A percentile compares a stretch with the other conserved stretches of the same genome.
Conservation (phyloP, 2,888 invertebrate genomes). For the Apantesis nais region DNA sequence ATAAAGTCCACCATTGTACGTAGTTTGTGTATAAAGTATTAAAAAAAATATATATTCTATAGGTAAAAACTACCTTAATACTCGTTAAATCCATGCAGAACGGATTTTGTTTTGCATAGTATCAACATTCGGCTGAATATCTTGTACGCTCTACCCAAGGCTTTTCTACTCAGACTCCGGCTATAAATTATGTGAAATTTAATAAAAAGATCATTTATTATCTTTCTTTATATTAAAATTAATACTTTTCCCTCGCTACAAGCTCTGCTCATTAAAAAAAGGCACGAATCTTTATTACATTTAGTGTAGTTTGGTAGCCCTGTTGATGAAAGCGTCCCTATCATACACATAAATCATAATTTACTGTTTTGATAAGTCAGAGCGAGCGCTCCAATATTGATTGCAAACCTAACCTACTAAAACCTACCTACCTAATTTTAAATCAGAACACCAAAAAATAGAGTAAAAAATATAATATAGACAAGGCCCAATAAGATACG, state of each 20-base stretch:
- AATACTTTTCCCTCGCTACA: not conserved
- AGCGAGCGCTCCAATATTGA: slow-evolving; percentile 35
- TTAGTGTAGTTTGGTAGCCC: slow-evolving; percentile 23
- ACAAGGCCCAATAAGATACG: not conserved
- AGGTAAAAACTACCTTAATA: not conserved
- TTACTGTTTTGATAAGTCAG: slow-evolving; percentile 39
- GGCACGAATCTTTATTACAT: not conserved
- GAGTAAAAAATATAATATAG: no score
- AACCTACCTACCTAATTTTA: no score
- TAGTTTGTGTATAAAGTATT: no score
- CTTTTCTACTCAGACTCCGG: not conserved
- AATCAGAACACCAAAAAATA: not conserved
- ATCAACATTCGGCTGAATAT: not conserved
- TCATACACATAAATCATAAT: slow-evolving; percentile 49
- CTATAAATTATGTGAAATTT: slow-evolving; percentile 2
- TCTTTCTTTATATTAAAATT: not conserved
- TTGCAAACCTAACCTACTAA: no score
- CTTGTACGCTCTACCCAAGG: not conserved
- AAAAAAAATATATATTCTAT: no score
- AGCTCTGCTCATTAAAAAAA: not conserved
- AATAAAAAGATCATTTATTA: not conserved
- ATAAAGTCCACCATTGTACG: no score
- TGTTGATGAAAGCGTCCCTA: slow-evolving; percentile 26
- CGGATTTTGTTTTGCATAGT: not conserved
- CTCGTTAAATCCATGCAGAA: not conserved